A percentile compares a stretch with the other conserved stretches of the same genome.
Conservation (phyloP, 2,888 invertebrate genomes). For the Barypeithes pellucidus region DNA sequence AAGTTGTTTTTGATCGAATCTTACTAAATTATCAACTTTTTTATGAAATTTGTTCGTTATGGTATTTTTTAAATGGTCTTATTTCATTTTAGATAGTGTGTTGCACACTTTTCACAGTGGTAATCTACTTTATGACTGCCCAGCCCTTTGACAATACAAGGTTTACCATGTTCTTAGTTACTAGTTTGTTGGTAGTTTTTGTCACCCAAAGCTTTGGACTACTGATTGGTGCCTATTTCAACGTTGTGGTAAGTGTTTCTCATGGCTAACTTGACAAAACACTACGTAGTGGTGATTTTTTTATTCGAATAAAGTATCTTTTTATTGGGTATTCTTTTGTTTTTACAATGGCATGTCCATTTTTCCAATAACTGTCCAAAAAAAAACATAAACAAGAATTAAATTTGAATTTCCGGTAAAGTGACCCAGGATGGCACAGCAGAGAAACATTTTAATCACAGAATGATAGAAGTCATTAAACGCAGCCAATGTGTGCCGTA, state of each 20-base stretch:
- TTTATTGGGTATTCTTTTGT: too few species aligned
- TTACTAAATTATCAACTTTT: not conserved
- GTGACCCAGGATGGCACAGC: too few species aligned
- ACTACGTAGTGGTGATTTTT: not conserved
- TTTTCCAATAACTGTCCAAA: too few species aligned
- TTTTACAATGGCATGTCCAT: too few species aligned
- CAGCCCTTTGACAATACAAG: conserved; percentile 88
- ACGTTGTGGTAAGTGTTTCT: conserved; percentile 81
- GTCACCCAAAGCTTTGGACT: conserved; percentile 95
- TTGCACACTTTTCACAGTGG: conserved; percentile 80
- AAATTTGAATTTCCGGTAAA: too few species aligned
- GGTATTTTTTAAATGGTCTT: too few species aligned
- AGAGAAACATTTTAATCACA: too few species aligned
- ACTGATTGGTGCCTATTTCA: conserved; percentile 91
- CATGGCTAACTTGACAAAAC: not conserved
- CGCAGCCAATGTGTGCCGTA: too few species aligned
- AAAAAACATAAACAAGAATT: too few species aligned
- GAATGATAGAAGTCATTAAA: too few species aligned
- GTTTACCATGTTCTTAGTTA: conserved; percentile 89
- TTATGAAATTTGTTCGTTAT: too few species aligned
- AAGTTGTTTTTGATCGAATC: conserved; percentile 64
- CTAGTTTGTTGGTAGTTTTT: conserved; percentile 87
- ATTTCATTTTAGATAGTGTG: conserved; percentile 75
- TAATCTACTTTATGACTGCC: conserved; percentile 91
- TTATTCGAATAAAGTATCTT: too few species aligned